These are phyloP conservation scores for Lathronympha strigana DNA, from an alignment of 2,888 invertebrate species.

Conservation along the genomic window DNA sequence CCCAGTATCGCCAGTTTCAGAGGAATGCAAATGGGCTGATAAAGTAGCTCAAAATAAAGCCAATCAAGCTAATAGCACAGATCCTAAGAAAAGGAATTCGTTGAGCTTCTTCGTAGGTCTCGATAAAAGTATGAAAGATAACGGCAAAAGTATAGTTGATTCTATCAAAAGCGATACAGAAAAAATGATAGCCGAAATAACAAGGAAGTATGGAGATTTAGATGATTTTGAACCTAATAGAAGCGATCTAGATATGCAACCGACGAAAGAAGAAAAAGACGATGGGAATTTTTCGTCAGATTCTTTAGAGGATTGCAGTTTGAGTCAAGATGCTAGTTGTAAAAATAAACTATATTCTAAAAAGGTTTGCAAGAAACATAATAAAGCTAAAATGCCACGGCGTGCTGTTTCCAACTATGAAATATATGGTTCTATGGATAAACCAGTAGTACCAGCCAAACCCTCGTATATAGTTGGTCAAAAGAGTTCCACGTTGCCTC, in stretches of 20 bases:
- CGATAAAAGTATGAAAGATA: slow-evolving; percentile 73
- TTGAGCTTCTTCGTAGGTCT: slow-evolving; percentile 87
- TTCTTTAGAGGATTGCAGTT: slow-evolving; percentile 89
- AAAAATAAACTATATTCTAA: slow-evolving; percentile 81
- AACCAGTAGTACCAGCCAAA: slow-evolving; percentile 71
- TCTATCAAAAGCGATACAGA: slow-evolving; percentile 86
- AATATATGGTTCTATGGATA: slow-evolving; percentile 82
- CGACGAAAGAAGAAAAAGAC: slow-evolving; percentile 78
- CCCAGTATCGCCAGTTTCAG: slow-evolving; percentile 92
- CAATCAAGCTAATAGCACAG: slow-evolving; percentile 64
- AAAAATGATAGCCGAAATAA: slow-evolving; percentile 87
- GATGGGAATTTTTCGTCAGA: slow-evolving; percentile 91
- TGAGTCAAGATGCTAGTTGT: slow-evolving; percentile 81
- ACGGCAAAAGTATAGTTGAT: slow-evolving; percentile 84
- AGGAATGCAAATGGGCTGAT: slow-evolving; percentile 88
- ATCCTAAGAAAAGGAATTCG: slow-evolving; percentile 83
- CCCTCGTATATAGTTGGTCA: slow-evolving; percentile 67
- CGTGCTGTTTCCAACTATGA: slow-evolving; percentile 91
- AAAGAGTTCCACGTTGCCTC: slow-evolving; percentile 78
- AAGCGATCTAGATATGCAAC: slow-evolving; percentile 70
- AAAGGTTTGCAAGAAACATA: slow-evolving; percentile 81
- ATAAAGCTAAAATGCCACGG: slow-evolving; percentile 82
- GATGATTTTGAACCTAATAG: slow-evolving; percentile 75
- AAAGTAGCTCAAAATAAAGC: slow-evolving; percentile 62
- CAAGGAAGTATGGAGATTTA: slow-evolving; percentile 86